These are phyloP conservation scores for Sebastes vulpes DNA, from an alignment of 2,797 vertebrate species.

Conservation along the genomic window DNA sequence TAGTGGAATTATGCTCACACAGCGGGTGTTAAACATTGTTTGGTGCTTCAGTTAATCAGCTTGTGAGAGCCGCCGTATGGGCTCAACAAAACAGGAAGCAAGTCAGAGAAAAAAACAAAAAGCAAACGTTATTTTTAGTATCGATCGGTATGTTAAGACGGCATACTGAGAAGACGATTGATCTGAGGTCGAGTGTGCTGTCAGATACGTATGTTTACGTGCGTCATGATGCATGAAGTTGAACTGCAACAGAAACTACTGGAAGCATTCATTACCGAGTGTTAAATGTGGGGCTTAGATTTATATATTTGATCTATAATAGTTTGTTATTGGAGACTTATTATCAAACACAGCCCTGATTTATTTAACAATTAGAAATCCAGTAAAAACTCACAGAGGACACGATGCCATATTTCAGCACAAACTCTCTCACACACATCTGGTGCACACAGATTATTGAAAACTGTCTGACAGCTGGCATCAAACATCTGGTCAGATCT, in stretches of 20 bases:
- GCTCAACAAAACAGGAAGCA: neutral
- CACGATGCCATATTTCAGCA: neutral
- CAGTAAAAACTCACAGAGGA: neutral
- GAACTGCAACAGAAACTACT: neutral
- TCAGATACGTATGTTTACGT: neutral
- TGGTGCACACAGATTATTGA: neutral
- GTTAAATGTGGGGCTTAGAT: neutral
- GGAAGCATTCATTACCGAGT: neutral
- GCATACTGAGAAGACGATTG: neutral
- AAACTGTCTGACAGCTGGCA: neutral
- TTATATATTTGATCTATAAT: neutral
- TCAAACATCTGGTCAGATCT: neutral
- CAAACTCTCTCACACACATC: neutral
- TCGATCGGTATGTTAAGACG: rapidly evolving
- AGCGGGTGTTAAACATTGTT: constrained; percentile 52
- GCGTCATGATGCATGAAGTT: neutral
- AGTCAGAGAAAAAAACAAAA: neutral
- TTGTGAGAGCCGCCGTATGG: constrained; percentile 12
- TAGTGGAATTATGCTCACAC: constrained; percentile 46
- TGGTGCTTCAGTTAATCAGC: constrained; percentile 54
- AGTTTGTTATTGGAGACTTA: neutral
- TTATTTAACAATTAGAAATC: neutral
- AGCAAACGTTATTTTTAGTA: neutral
- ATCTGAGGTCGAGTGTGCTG: neutral
- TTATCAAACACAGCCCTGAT: neutral